Base-by-base conservation (phyloP, 2,888 invertebrate species). In the Eudemis profundana region DNA sequence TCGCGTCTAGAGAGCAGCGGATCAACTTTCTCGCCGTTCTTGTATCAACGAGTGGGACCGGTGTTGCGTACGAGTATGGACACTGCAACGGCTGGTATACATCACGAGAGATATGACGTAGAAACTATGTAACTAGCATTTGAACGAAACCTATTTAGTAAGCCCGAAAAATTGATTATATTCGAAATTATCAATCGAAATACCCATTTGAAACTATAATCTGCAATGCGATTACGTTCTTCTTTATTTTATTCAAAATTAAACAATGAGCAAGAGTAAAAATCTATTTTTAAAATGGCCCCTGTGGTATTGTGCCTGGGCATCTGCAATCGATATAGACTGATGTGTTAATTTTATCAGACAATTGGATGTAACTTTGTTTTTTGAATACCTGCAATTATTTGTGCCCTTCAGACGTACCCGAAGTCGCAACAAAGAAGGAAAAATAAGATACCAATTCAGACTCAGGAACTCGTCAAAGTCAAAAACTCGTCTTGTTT, bases 11-110 rank as follows among this genome's bases (percentile, higher is more conserved):
- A 89, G 90, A 90, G 87, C 83, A 83, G 81, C 83, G 72, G 73
- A 73, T 79, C 88, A 86, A 90, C 90, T 90, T 90, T 90, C 90
- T 81, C 87, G 81, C 68, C 79, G 83, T 79, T 85, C 84, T 85
- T 79, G 81, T 85, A 83, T 82, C 81, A 79, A 76, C 79, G 72
- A 69, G 73, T 68, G 68, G 74, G 74, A 79, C 80, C 77, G 77
- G 79, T 77, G 79, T 72, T 67, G 66, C 75, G 46, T 74, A 78
- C 78, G 73, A 69, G 72, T 72, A 59, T 57, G 61, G 63, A 40
- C 54, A 44, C 21, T 23, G 36, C 19, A 53, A 46, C 15, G 10
- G 40, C 21, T 21, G 51, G 59, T 21, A 53, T 51, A 65, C 46
- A 51, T 60, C 40, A 46, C 46, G 29, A 51, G 64, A 51, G 50